Evolutionary conservation across 2,888 invertebrate genomes (phyloP).

Genomic region (Timema cristinae): DNA sequence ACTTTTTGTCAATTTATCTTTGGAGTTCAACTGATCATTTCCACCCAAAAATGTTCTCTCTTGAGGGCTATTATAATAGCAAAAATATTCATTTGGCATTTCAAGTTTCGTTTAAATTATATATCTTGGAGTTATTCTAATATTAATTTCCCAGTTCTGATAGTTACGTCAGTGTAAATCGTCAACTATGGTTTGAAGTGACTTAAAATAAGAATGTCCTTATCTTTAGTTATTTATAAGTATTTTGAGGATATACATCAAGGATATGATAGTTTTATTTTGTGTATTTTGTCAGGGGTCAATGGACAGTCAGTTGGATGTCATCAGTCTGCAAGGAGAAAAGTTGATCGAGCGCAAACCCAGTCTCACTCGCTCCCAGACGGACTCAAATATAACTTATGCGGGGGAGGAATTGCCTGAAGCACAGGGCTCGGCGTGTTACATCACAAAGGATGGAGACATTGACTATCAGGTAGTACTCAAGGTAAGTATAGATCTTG

Average conservation of each 20-base stretch:
- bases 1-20: too few relatives aligned
- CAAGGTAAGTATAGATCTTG: conserved; percentile 52
- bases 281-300: conserved; percentile 59
- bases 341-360: conserved; percentile 60
- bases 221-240: too few relatives aligned
- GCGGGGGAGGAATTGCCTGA: conserved; percentile 81
- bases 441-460: conserved; percentile 93
- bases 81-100: too few relatives aligned
- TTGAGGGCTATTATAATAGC: too few relatives aligned
- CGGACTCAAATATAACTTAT: conserved; percentile 89
- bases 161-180: too few relatives aligned
- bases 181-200: too few relatives aligned
- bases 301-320: conserved; percentile 78
- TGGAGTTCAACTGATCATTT: too few relatives aligned
- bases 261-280: not conserved
- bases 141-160: too few relatives aligned
- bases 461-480: conserved; percentile 86
- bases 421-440: conserved; percentile 82
- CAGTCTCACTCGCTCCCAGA: conserved; percentile 78
- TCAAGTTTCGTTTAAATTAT: too few relatives aligned
- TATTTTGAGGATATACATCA: not conserved
- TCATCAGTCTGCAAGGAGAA: conserved; percentile 52
- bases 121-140: too few relatives aligned
- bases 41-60: too few relatives aligned
- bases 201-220: too few relatives aligned